These are phyloP conservation scores for Eupeodes latifasciatus DNA, from an alignment of 2,888 invertebrate genomes.

Conservation along the genomic window DNA sequence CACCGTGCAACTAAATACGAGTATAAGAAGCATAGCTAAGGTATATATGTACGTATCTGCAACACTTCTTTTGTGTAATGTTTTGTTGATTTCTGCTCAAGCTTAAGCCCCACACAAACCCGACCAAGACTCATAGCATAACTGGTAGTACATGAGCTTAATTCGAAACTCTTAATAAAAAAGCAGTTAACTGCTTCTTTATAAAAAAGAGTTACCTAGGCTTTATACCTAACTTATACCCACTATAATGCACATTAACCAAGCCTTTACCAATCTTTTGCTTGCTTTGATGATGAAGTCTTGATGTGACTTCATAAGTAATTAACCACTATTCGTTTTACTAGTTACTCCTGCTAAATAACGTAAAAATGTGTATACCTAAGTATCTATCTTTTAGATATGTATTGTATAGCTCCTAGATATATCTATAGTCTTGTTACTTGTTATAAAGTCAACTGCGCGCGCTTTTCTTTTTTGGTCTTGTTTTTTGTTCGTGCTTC, in stretches of 20 bases:
- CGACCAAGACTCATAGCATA: constrained; percentile 7
- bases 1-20: background rate
- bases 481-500: constrained; percentile 68
- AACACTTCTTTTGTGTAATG: constrained; percentile 31
- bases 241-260: too few species aligned
- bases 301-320: constrained; percentile 76
- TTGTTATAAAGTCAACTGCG: constrained; percentile 68
- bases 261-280: constrained; percentile 10
- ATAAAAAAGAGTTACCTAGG: background rate
- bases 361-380: constrained; percentile 17
- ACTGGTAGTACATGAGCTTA: background rate
- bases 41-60: background rate
- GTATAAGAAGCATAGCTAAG: too few species aligned
- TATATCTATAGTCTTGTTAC: constrained; percentile 60
- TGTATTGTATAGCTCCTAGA: too few species aligned
- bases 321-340: constrained; percentile 69
- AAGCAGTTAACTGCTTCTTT: constrained; percentile 29
- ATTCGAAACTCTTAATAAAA: background rate
- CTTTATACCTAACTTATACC: background rate
- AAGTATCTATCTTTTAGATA: too few species aligned
- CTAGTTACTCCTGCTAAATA: constrained; percentile 54
- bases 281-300: constrained; percentile 61
- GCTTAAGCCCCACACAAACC: constrained; percentile 30
- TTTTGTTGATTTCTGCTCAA: constrained; percentile 12
- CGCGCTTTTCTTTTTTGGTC: constrained; percentile 71